A percentile compares a stretch with the other conserved stretches of the same genome.
These are phyloP conservation scores for Corbicula japonica DNA, from an alignment of 2,888 invertebrate genomes.

Conservation along the genomic window DNA sequence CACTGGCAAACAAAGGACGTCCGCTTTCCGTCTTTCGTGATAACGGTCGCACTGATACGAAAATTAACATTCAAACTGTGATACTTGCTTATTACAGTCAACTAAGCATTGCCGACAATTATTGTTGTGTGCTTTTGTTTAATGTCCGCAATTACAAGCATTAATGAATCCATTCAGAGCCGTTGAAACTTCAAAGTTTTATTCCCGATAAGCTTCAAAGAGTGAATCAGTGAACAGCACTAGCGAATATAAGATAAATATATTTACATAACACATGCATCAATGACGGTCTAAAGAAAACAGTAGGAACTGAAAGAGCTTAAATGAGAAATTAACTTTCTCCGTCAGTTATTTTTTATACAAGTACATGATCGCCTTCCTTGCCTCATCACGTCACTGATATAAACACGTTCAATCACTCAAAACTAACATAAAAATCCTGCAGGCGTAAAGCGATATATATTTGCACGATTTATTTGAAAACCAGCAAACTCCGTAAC, in stretches of 20 bases:
- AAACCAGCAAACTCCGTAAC: conserved; percentile 18
- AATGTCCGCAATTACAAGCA: no score
- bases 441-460: conserved; percentile 42
- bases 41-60: conserved; percentile 45
- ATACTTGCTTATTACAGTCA: conserved; percentile 32
- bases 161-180: no score
- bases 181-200: no score
- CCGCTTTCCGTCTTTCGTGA: conserved; percentile 59
- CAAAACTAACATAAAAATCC: conserved; percentile 48
- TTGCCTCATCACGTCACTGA: conserved; percentile 7
- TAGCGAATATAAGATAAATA: no score
- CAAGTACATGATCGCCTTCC: not conserved
- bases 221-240: no score
- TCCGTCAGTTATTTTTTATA: no score
- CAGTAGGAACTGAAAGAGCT: no score
- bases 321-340: no score
- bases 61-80: conserved; percentile 48
- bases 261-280: no score
- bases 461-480: conserved; percentile 23
- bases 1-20: conserved; percentile 62
- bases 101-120: conserved; percentile 39
- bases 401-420: conserved; percentile 42
- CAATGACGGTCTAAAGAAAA: no score
- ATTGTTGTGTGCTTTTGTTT: no score
- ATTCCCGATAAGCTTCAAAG: no score